Evolutionary conservation across 1,140 invertebrate genomes (phyloP).

Genomic region (Drosophila melanogaster): DNA sequence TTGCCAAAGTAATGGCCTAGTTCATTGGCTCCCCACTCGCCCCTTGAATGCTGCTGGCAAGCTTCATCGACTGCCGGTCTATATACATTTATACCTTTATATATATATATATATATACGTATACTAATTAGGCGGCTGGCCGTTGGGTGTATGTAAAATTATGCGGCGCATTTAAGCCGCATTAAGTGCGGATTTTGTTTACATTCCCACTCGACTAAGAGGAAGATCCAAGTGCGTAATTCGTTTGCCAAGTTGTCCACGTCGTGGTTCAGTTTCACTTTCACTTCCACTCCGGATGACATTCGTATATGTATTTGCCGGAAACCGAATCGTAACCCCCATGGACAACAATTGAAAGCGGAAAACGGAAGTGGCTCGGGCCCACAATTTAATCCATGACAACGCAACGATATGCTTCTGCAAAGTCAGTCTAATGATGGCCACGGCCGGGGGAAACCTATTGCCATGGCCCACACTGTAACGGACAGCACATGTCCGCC

Average conservation of each 20-base stretch:
- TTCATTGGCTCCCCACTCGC: conserved; percentile 31
- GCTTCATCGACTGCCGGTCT: conserved; percentile 1
- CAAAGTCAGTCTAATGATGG: conserved; percentile 15
- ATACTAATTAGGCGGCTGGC: conserved; percentile 38
- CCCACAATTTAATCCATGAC: conserved; percentile 20
- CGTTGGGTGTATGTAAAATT: conserved; percentile 12
- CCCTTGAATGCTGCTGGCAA: too few relatives aligned
- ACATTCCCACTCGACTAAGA: conserved; percentile 49
- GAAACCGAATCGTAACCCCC: background rate
- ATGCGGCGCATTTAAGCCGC: conserved; percentile 65
- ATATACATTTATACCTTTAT: conserved; percentile 16
- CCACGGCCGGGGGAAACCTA: conserved; percentile 5
- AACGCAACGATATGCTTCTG: conserved; percentile 3
- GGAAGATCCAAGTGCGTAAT: conserved; percentile 66
- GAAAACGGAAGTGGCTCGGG: background rate
- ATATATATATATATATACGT: conserved; percentile 25
- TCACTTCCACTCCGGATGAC: background rate
- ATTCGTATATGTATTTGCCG: background rate
- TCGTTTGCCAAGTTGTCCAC: conserved; percentile 26
- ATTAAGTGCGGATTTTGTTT: conserved; percentile 74
- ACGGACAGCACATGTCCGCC: background rate
- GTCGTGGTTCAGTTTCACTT: background rate
- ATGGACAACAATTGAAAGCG: conserved; percentile 11
- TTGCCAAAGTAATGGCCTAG: conserved; percentile 17
- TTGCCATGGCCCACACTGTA: conserved; percentile 10